phyloP scores from a whole-genome alignment of 2,113 vertebrate species.

The Echinops telfairi region DNA sequence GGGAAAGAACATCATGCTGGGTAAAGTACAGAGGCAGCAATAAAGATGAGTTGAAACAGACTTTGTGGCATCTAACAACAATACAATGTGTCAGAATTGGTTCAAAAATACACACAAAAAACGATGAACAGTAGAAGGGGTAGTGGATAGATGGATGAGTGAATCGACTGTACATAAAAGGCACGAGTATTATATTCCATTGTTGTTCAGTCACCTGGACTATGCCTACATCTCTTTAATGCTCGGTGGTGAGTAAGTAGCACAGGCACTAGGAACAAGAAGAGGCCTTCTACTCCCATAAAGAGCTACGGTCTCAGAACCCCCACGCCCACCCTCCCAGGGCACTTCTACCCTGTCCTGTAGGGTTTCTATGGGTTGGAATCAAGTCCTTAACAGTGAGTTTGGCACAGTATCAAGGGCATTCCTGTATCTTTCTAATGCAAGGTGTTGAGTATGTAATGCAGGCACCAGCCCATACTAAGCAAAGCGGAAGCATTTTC shows the following conservation, averaged over 20 bases:
- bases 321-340: too few species aligned
- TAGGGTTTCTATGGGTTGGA: too few species aligned
- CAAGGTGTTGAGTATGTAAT: not conserved
- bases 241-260: not conserved
- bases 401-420: too few species aligned
- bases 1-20: too few species aligned
- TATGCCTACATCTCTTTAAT: not conserved
- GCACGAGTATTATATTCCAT: not conserved
- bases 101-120: not conserved
- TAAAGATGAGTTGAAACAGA: too few species aligned
- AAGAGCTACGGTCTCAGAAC: too few species aligned
- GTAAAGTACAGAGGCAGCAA: too few species aligned
- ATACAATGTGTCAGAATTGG: not conserved
- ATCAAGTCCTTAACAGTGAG: too few species aligned
- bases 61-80: too few species aligned
- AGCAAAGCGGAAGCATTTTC: constrained; percentile 36
- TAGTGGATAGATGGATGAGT: not conserved
- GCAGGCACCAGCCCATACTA: not conserved
- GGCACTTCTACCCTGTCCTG: too few species aligned
- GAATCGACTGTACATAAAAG: not conserved
- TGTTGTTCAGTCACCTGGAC: not conserved
- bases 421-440: not conserved
- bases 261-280: not conserved
- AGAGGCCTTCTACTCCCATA: too few species aligned
- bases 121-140: not conserved